Evolutionary conservation across 2,113 vertebrate species (phyloP).

Genomic region (Xiphophorus couchianus): DNA sequence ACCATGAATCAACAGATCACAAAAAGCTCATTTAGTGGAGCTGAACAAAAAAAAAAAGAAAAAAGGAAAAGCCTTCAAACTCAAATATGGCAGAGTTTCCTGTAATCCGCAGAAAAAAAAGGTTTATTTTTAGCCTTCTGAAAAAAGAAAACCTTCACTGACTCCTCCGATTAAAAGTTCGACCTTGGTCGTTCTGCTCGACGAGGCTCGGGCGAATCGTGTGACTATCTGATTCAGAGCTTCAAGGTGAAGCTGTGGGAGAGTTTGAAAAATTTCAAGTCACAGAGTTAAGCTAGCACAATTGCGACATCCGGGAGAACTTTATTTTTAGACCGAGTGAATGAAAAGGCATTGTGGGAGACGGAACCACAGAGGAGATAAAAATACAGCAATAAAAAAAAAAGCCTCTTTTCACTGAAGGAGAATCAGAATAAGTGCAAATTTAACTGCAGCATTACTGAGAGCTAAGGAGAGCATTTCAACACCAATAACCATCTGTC

Average conservation of each 20-base stretch:
- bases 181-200: conserved; percentile 43
- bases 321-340: conserved; percentile 45
- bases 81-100: conserved; percentile 46
- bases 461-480: not conserved
- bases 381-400: not conserved
- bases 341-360: conserved; percentile 25
- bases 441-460: not conserved
- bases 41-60: conserved; percentile 1
- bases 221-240: conserved; percentile 35
- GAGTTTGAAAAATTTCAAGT: conserved; percentile 26
- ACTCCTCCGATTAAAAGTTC: conserved; percentile 14
- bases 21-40: conserved; percentile 21
- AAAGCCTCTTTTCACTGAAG: not conserved
- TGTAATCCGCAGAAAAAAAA: conserved; percentile 7
- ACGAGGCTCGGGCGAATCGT: conserved; percentile 6
- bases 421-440: not conserved
- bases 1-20: not conserved
- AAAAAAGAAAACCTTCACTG: conserved; percentile 25
- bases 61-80: conserved; percentile 20
- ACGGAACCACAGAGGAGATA: not conserved
- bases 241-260: conserved; percentile 49
- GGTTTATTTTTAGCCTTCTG: conserved; percentile 49
- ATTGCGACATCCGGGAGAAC: conserved; percentile 4
- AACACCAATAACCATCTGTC: not conserved
- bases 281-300: conserved; percentile 4